A percentile compares a stretch with the other conserved stretches of the same genome.
phyloP scores from a whole-genome alignment of 1,140 invertebrate species.

The Drosophila equinoxialis region DNA sequence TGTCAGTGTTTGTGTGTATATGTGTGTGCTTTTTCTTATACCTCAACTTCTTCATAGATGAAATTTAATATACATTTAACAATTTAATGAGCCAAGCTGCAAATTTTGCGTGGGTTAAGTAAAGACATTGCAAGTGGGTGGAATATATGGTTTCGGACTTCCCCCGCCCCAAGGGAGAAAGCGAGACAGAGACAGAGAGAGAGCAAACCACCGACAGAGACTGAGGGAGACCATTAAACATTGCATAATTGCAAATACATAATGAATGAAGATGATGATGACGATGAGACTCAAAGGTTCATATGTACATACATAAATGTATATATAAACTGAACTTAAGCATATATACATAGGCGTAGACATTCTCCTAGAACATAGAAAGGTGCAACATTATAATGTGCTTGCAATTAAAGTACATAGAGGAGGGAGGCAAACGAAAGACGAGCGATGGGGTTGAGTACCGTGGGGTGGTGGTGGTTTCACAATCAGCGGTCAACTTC shows the following conservation, averaged over 20 bases:
- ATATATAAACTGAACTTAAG: constrained; percentile 7
- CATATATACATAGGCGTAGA: not conserved
- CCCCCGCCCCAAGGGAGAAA: not conserved
- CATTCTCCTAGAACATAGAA: not conserved
- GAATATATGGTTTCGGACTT: not conserved
- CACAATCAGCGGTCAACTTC: not conserved
- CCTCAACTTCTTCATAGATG: not conserved
- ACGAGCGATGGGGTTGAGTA: not conserved
- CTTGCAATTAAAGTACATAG: not conserved
- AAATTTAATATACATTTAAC: not conserved
- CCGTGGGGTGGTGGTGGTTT: not conserved
- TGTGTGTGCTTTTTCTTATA: not conserved
- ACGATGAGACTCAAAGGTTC: not conserved
- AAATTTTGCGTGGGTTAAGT: not conserved
- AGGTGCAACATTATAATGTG: not conserved
- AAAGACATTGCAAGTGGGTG: not conserved
- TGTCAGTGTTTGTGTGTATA: not conserved
- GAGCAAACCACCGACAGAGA: not conserved
- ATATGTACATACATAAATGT: no score
- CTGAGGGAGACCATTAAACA: not conserved
- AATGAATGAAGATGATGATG: constrained; percentile 3
- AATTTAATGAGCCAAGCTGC: not conserved
- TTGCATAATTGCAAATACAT: constrained; percentile 17
- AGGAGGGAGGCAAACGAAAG: not conserved
- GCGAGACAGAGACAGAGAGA: not conserved